Evolutionary conservation across 92 coral and sea anemone genomes (phyloP).

Genomic region (Scolanthus callimorphus): DNA sequence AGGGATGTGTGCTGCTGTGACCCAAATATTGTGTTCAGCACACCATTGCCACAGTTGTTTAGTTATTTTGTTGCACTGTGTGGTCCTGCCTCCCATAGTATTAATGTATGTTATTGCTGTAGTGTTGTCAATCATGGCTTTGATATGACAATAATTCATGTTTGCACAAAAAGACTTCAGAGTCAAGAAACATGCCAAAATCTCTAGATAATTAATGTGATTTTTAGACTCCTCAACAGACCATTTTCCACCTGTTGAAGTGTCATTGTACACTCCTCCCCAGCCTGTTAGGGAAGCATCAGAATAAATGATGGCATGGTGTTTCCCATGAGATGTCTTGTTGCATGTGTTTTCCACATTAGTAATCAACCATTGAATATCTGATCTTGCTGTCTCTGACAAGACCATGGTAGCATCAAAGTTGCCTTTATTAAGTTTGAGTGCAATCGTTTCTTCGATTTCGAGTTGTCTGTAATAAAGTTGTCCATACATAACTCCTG

Average conservation of each 20-base stretch:
- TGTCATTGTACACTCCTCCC: conserved; percentile 20
- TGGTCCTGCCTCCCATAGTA: conserved; percentile 44
- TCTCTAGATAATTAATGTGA: conserved; percentile 37
- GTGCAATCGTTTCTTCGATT: conserved; percentile 12
- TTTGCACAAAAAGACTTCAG: conserved; percentile 16
- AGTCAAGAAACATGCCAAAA: conserved; percentile 23
- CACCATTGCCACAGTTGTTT: conserved; percentile 45
- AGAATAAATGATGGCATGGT: conserved; percentile 11
- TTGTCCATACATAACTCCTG: no score
- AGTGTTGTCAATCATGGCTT: conserved; percentile 38
- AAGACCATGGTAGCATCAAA: no score
- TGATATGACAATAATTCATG: conserved; percentile 12
- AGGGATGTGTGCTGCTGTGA: conserved; percentile 46
- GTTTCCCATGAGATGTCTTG: not conserved
- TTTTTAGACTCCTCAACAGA: conserved; percentile 7
- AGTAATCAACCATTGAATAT: conserved; percentile 23
- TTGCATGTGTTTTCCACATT: no score
- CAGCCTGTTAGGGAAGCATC: conserved; percentile 45
- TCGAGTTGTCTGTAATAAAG: no score
- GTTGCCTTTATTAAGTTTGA: conserved; percentile 12
- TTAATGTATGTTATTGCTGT: no score
- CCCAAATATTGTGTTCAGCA: conserved; percentile 11
- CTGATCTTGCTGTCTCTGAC: conserved; percentile 31
- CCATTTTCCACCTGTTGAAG: conserved; percentile 1
- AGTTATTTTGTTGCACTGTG: conserved; percentile 11